Conservation (phyloP, 2,113 vertebrate genomes). For the Acinonyx jubatus region DNA sequence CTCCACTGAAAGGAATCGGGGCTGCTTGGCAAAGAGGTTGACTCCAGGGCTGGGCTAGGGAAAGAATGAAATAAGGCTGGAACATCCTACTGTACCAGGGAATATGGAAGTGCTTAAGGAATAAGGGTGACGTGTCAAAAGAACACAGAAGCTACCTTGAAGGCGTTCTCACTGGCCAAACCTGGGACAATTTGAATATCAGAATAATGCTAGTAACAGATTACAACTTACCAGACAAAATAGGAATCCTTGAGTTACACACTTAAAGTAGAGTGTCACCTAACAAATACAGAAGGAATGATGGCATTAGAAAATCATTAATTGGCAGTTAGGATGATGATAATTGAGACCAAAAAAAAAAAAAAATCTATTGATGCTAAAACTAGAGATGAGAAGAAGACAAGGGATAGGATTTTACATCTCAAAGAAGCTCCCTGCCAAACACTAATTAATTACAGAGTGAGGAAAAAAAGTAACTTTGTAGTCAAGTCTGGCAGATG, state of each 20-base stretch:
- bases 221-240: not conserved
- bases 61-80: not conserved
- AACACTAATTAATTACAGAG: not conserved
- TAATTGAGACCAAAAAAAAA: not conserved
- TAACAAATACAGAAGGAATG: not conserved
- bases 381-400: not conserved
- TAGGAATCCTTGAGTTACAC: not conserved
- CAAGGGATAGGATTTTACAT: not conserved
- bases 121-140: not conserved
- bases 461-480: not conserved
- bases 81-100: not conserved
- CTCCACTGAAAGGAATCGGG: not conserved
- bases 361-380: not conserved
- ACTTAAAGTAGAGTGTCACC: not conserved
- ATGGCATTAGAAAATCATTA: not conserved
- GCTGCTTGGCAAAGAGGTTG: not conserved
- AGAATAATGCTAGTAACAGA: not conserved
- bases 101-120: not conserved
- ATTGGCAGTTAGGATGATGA: not conserved
- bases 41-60: not conserved
- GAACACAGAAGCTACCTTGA: not conserved
- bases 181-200: not conserved
- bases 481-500: not conserved
- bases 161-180: not conserved
- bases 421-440: not conserved